Evolutionary conservation across 2,797 vertebrate genomes (phyloP), one percentile per base, ranked within the genome.

Genomic region (Odontamblyopus rebecca): DNA sequence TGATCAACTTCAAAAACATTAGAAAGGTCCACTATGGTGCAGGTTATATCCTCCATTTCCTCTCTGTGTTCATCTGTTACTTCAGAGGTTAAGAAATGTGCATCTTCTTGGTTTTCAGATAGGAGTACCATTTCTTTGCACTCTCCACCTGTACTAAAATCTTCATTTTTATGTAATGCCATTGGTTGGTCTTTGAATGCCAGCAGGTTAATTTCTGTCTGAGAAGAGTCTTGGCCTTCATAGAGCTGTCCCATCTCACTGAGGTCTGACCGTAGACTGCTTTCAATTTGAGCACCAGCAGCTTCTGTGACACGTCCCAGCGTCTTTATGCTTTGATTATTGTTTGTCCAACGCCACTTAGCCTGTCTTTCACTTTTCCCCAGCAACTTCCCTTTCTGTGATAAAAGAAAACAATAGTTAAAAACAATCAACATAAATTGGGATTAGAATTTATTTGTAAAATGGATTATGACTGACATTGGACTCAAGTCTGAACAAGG

Each of bases 351-450:
- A 9, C 72, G 75, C 30, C 84, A 80, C 27, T 93, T 94, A 0
- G 79, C 29, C 69, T 76, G 83, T 69, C 35, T 78, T 61, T 89
- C 88, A 2, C 32, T 11, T 29, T 70, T 69, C 61, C 88, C 83
- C 0, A 26, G 2, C 1, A 80, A 76, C 87, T 89, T 93, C 35
- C 89, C 80, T 90, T 94, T 94, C 93, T 94, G 69, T 8, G 63
- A 27, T 48, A n/a, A 69, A 71, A 35, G 3, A 71, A 62, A 57
- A 61, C 18, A 32, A 69, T 41, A 16, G 60, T 61, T 18, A 61
- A 61, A 61, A 29, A 29, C 27, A 30, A 60, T 16, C 13, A 16
- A 29, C 6, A 60, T 5, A 60, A 6, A 27, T 16, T 60, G 8
- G n/a, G 53, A 56, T n/a, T 6, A 7, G 53, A n/a, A 9, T 56